Evolutionary conservation across 2,888 invertebrate genomes (phyloP), one percentile per base, ranked within the genome.

Genomic region (Hedya salicella): DNA sequence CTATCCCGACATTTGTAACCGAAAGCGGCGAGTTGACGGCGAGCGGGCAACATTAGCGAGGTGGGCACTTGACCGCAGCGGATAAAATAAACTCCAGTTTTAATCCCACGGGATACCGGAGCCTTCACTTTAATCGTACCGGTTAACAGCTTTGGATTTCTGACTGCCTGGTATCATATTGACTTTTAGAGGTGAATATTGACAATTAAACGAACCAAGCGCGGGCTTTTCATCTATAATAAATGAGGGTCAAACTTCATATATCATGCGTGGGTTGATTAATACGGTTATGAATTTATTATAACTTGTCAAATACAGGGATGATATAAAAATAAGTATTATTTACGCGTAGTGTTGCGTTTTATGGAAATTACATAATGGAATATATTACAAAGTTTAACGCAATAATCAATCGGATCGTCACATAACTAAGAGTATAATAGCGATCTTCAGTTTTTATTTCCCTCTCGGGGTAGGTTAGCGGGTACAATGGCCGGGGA

Each of bases 11-110:
- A 44, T 16, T 44, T 30, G 49, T 40, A 46, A 62, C 39, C 42
- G 11, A 56, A 56, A 36, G 52, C 46, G 32, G 40, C 30, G 50
- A 39, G 49, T 40, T 61, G 53, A 48, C 32, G 14, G 16, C 32
- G 8, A 56, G 30, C 16, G 36, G 52, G 40, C 16, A 6, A 59
- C 59, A 65, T 52, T 65, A 65, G 40, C 17, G 48, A 56, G 19
- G 44, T 46, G 46, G 17, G 46, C 39, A 19, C 36, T 36, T 16
- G 48, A 40, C 63, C 63, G 53, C 65, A 40, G 40, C 46, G 44
- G 30, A 16, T 21, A 30, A 36, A 60, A 65, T 48, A 53, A 65
- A 60, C 65, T 65, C 30, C 59, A 46, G 42, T 65, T 65, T 60
- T 25, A 48, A 60, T 53, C 60, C 60, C 32, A 11, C 42, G 19